Conservation (phyloP, 2,888 invertebrate genomes). For the Parnassius orleans region DNA sequence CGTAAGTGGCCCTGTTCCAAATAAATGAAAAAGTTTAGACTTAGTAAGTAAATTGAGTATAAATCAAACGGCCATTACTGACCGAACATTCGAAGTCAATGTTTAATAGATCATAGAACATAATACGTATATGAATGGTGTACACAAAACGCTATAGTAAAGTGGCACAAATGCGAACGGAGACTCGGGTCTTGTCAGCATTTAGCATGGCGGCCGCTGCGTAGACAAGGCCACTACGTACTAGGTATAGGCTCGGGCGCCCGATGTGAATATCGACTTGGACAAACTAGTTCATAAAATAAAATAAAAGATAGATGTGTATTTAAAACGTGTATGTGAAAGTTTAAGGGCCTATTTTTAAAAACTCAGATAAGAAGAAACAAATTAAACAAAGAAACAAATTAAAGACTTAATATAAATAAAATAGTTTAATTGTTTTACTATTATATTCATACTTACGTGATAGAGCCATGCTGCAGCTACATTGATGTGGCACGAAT, state of each 20-base stretch:
- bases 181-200: slow-evolving; percentile 34
- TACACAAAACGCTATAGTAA: slow-evolving; percentile 30
- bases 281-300: background rate
- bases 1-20: no score
- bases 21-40: no score
- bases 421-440: no score
- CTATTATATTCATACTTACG: no score
- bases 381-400: no score
- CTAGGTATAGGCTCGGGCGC: slow-evolving; percentile 17
- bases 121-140: slow-evolving; percentile 5
- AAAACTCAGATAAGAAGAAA: no score
- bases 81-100: background rate
- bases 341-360: no score
- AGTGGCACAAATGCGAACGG: slow-evolving; percentile 37
- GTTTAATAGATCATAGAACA: slow-evolving; percentile 9
- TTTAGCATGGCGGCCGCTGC: slow-evolving; percentile 37
- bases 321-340: no score
- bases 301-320: background rate
- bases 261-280: slow-evolving; percentile 22
- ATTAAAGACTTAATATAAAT: no score
- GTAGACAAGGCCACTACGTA: slow-evolving; percentile 42
- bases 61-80: background rate
- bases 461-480: no score
- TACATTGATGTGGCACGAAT: no score
- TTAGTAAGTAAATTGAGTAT: background rate